Evolutionary conservation across 2,797 vertebrate genomes (phyloP), one percentile per base, ranked within the genome.

Genomic region (Ispidina picta): DNA sequence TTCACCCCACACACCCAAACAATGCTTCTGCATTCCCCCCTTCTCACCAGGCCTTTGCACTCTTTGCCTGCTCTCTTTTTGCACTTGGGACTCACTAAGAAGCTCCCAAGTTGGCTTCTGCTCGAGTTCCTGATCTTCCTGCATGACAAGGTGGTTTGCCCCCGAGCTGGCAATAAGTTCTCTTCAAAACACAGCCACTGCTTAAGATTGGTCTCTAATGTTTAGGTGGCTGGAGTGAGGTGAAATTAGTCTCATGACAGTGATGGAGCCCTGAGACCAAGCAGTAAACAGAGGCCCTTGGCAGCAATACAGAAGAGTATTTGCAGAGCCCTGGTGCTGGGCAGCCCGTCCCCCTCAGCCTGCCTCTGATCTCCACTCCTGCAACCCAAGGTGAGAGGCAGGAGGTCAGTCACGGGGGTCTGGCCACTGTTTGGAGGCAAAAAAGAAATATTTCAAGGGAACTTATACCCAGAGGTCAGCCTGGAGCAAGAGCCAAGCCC

Each of bases 101-200:
- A 88, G 68, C 52, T 89, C 59, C 83, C 0, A 0, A 55, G 58
- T 5, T 83, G 76, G 10, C 54, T 69, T 37, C 88, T 63, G 39
- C 66, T 49, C 74, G 31, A 70, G 69, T 89, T 95, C 94, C 86
- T 66, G 93, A 94, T 83, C 91, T 78, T 95, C 91, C 86, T 88
- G 91, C 83, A 76, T 48, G 65, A 86, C 93, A 78, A 80, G 94
- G 78, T 33, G 59, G 86, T 89, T 78, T 58, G 73, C 89, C 90
- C 58, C 63, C 0, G 0, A 69, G 73, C 58, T 89, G 5, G 0
- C 72, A 71, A 33, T 9, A 65, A 0, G 2, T 33, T 65, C 74
- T 65, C 89, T 91, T 91, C 55, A 74, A 81, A 89, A 93, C 68
- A 4, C 69, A 92, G 79, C 35, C 54, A 85, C 60, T 63, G 37